Base-by-base conservation (phyloP, 2,888 invertebrate genomes). In the Sminthurides aquaticus region DNA sequence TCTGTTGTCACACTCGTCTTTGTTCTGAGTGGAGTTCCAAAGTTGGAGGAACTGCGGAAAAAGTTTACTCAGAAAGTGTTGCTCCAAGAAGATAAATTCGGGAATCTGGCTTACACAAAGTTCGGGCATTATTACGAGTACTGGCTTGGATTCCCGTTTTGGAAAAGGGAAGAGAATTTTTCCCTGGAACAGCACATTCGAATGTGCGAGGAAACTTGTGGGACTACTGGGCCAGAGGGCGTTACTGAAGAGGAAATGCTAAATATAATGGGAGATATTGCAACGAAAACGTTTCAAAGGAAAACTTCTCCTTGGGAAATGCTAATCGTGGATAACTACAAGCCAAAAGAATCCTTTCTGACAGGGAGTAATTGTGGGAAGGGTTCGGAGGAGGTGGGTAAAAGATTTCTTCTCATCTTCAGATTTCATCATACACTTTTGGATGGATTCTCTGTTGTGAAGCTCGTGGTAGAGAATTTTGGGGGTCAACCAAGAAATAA, bases 71-170 rank as follows among this genome's bases (percentile, higher is more conserved):
- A 65, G 2, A 66, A 61, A 29, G 72, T 71, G 0, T 20, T 72
- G 3, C 59, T 68, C 0, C 66, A 62, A 15, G 63, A 58, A 29
- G 64, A 70, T 48, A 29, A 57, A 1, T 52, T 64, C 8, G 70
- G 68, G 18, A 60, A 68, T 20, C 54, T 66, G 8, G 24, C 60
- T 29, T 72, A 72, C 54, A 29, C 25, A 2, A 70, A 70, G 55
- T 61, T 72, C 20, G 67, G 56, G 11, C 52, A 70, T 8, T 72
- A 68, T 60, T 70, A 62, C 63, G 72, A 72, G 34, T 65, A 55
- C 26, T 72, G 70, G 70, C 48, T 72, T 22, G 72, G 72, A 5
- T 72, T 68, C 29, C 59, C 68, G 1, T 72, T 72, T 57, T 72
- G 72, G 72, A 72, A 72, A 63, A 24, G 52, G 49, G 67, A 68